Conservation (phyloP, 1,140 invertebrate genomes). For the Drosophila navojoa region DNA sequence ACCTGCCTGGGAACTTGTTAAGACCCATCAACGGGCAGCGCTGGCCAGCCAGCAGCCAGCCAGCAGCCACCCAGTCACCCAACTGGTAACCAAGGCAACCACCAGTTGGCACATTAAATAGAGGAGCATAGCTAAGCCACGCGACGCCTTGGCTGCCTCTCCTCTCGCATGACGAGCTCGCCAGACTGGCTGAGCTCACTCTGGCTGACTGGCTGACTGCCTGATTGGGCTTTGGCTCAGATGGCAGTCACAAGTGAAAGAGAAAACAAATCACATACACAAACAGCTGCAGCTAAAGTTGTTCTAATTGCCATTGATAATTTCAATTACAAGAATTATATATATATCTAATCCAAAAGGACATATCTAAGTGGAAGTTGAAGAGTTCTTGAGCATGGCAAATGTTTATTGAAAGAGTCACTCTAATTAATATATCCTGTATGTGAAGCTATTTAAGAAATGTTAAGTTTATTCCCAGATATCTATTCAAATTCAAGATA, state of each 20-base stretch:
- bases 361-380: no score
- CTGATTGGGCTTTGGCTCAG: background rate
- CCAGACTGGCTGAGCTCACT: slow-evolving; percentile 8
- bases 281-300: background rate
- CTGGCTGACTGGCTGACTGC: slow-evolving; percentile 15
- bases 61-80: slow-evolving; percentile 41
- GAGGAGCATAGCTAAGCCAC: slow-evolving; percentile 3
- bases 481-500: no score
- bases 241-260: slow-evolving; percentile 22
- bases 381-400: background rate
- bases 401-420: no score
- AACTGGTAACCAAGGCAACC: slow-evolving; percentile 23
- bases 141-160: slow-evolving; percentile 1
- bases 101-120: slow-evolving; percentile 25
- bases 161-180: no score
- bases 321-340: background rate
- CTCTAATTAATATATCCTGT: no score
- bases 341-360: background rate
- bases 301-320: background rate
- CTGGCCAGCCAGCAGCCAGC: slow-evolving; percentile 32
- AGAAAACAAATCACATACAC: slow-evolving; percentile 32
- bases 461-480: no score
- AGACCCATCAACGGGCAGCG: slow-evolving; percentile 33
- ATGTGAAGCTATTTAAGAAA: no score
- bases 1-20: slow-evolving; percentile 44